Percentiles rank a stretch among this genome's conserved stretches.
Conservation (phyloP, 2,113 vertebrate species). For the Nansenia antarctica region DNA sequence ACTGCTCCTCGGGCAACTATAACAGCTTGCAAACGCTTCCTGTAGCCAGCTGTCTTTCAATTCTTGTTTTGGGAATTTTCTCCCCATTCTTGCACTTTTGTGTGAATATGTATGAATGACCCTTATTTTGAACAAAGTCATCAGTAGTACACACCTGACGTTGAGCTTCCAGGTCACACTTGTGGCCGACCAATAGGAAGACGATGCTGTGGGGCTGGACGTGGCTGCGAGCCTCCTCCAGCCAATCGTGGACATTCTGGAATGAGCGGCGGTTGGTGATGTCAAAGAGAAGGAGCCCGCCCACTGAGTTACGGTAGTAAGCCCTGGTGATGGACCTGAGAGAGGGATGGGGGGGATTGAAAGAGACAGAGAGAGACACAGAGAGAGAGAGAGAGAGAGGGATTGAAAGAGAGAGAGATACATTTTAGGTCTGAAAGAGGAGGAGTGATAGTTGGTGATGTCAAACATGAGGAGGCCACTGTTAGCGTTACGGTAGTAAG, state of each 20-base stretch:
- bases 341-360: conserved; percentile 8
- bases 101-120: too few species aligned
- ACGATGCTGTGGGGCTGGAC: conserved; percentile 95
- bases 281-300: conserved; percentile 93
- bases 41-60: too few species aligned
- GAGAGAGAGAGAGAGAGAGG: not conserved
- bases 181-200: conserved; percentile 95
- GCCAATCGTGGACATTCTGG: conserved; percentile 95
- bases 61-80: too few species aligned
- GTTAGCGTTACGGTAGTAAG: conserved; percentile 50
- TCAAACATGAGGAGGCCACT: not conserved
- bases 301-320: conserved; percentile 92
- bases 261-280: conserved; percentile 97
- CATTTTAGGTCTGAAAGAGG: too few species aligned
- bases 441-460: too few species aligned
- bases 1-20: too few species aligned
- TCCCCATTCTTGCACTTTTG: too few species aligned
- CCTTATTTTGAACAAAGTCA: too few species aligned
- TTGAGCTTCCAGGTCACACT: conserved; percentile 93
- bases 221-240: conserved; percentile 87
- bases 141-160: too few species aligned
- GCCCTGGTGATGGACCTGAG: conserved; percentile 88
- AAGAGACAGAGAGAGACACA: not conserved
- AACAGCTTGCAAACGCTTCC: too few species aligned
- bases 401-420: not conserved